Evolutionary conservation across 2,797 vertebrate species (phyloP), one percentile per base, ranked within the genome.

Genomic region (Anolis apletophallus): DNA sequence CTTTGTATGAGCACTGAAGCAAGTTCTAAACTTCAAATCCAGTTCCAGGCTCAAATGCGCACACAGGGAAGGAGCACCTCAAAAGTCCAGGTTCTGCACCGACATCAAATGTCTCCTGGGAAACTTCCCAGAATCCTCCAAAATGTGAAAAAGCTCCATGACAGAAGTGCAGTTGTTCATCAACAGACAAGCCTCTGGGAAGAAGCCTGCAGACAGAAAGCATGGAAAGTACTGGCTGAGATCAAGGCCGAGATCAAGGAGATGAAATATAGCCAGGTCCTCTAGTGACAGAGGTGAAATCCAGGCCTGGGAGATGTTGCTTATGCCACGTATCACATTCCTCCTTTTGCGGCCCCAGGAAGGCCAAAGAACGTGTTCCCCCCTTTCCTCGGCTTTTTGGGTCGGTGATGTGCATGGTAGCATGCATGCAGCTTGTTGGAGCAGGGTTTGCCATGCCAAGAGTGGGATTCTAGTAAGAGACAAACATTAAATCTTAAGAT

Each of bases 391-490:
- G 23, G 50, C 61, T 40, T 14, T 23, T 26, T 26, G 26, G 54
- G n/a, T 76, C 79, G 71, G 64, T 12, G 75, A 32, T 75, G 17
- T 36, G 57, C 19, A 40, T 9, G 13, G 81, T 68, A 77, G 64
- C 88, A 46, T 64, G 8, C 0, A 40, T n/a, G 23, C 46, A 11
- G 75, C 26, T 34, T 13, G 71, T 17, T 36, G 40, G 29, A 57
- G 32, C 52, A 21, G 14, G 12, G 26, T 54, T 50, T 40, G 14
- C 16, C 16, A 10, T 55, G 76, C 84, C 86, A 81, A 81, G 86
- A 79, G 77, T 5, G 1, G 84, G 84, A 85, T 88, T 90, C 82
- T 71, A 77, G 32, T 32, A 29, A 40, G 34, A 81, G 71, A 9
- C 57, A 78, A 68, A 10, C n/a, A 7, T n/a, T 8, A 88, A 69